Evolutionary conservation across 2,888 invertebrate species (phyloP).

Genomic region (Agrotis segetum): DNA sequence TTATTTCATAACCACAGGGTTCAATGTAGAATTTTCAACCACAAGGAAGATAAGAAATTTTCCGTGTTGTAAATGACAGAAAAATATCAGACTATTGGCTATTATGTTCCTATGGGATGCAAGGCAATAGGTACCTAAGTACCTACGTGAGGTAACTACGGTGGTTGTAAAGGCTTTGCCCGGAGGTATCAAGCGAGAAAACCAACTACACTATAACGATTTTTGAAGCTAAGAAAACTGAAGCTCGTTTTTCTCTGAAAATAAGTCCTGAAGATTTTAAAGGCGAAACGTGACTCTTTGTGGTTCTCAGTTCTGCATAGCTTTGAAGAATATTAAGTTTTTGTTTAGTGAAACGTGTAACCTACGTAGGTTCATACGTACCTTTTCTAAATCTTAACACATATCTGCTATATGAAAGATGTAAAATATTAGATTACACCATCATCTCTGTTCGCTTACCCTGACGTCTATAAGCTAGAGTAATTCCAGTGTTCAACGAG

Average conservation of each 20-base stretch:
- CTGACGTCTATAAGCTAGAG: no score
- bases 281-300: conserved; percentile 17
- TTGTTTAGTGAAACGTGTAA: background rate
- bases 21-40: conserved; percentile 25
- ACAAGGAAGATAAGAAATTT: conserved; percentile 14
- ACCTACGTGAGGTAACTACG: conserved; percentile 7
- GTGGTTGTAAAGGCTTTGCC: conserved; percentile 7
- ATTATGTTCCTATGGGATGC: conserved; percentile 22
- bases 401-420: no score
- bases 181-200: conserved; percentile 13
- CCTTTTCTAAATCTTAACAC: no score
- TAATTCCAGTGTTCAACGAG: no score
- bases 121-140: conserved; percentile 20
- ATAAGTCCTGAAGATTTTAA: conserved; percentile 9
- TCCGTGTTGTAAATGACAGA: conserved; percentile 33
- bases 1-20: conserved; percentile 31
- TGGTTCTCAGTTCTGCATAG: background rate
- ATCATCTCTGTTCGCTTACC: no score
- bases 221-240: conserved; percentile 18
- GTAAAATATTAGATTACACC: no score
- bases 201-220: conserved; percentile 5
- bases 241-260: conserved; percentile 4
- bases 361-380: background rate
- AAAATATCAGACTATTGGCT: conserved; percentile 37
- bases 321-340: conserved; percentile 20